Evolutionary conservation across 2,797 vertebrate genomes (phyloP), one percentile per base, ranked within the genome.

Genomic region (Oophaga sylvatica): DNA sequence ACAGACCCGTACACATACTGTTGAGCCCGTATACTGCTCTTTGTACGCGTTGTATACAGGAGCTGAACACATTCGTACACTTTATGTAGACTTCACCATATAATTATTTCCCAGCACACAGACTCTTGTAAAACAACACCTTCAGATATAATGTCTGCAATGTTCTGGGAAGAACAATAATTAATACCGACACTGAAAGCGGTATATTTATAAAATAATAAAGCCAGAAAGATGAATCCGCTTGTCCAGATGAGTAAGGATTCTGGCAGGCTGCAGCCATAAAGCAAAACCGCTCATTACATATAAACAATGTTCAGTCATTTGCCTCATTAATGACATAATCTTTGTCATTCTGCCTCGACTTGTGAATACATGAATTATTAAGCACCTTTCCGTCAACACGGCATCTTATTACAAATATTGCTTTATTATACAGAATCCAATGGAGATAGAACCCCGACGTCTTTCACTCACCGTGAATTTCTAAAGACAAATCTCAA

Each of bases 291-390:
- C 26, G 20, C 81, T 41, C 29, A 56, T 83, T 56, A 48, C 20
- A 70, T 56, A 67, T 82, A 29, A 70, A 45, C 68, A 56, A 29
- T 82, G 68, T 70, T 41, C 65, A 31, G 20, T 83, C 67, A 45
- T 56, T 83, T 22, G 48, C 67, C 56, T 41, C 0, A 19, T 70
- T 83, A 73, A 83, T 83, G 53, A 60, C 68, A 68, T 70, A 31
- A 83, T 70, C 65, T 70, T 71, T 83, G 65, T 70, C 81, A 83
- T 83, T 71, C 81, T 71, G 63, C 6, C 67, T 73, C 17, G 5
- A 48, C 26, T 19, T 20, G n/a, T 41, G 67, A 83, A 60, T n/a
- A 57, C 68, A 60, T 83, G 48, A 73, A 73, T 73, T 83, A 70
- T 68, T 83, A 83, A 83, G 65, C 53, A 68, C 10, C n/a, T 73